Evolutionary conservation across 2,888 invertebrate species (phyloP), one percentile per base, ranked within the genome.

Genomic region (Dryobotodes eremita): DNA sequence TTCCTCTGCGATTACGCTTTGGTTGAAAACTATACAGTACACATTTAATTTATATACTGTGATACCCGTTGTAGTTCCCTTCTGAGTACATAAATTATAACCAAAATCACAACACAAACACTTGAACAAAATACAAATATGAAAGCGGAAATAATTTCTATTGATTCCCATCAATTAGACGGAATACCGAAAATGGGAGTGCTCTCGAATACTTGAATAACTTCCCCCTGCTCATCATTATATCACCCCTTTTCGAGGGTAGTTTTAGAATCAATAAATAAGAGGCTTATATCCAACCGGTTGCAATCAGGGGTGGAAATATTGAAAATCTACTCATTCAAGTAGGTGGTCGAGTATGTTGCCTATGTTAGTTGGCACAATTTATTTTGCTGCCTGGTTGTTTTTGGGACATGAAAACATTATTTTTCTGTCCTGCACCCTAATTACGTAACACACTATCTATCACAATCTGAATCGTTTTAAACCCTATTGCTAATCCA

Each of bases 191-290:
- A 86, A 87, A 80, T 79, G 53, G 61, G 57, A 88, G 75, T 72
- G 82, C 79, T 55, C 83, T 87, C 50, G 68, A 82, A 77, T 73
- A 77, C 71, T 76, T 88, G 79, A 79, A 88, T 77, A 62, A 80
- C 20, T 86, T 80, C 87, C 88, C 88, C 88, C 69, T 78, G 46
- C 77, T 84, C 89, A 84, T 88, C 84, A 88, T 89, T 88, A 89
- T 68, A 79, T 80, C 85, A 88, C 86, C 88, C 88, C 88, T 86
- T 84, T 78, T 79, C 68, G 73, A 64, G 85, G 84, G 86, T 85
- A 84, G 76, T 79, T 88, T 89, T 85, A 81, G 78, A 89, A 89
- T 89, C 89, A 88, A 89, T 89, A 87, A 87, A 85, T 86, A 89
- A 83, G 75, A 72, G 83, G 84, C 84, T 85, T 89, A 88, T 74